Conservation (phyloP, 2,888 invertebrate genomes). For the Bursaphelenchus okinawaensis region DNA sequence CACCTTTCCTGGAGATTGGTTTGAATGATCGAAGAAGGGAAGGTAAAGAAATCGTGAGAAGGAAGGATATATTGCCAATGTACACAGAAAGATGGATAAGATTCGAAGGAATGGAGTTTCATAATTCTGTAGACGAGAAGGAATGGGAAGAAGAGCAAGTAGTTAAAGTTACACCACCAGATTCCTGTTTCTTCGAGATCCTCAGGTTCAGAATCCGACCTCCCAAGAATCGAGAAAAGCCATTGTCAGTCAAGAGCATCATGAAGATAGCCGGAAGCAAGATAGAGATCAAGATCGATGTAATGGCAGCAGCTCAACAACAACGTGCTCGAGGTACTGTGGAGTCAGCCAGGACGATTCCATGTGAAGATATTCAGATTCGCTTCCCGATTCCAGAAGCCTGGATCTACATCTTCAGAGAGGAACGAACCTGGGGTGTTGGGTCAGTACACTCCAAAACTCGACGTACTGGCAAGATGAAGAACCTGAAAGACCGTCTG, state of each 20-base stretch:
- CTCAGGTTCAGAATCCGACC: slow-evolving; percentile 72
- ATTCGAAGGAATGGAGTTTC: slow-evolving; percentile 86
- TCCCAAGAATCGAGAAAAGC: slow-evolving; percentile 90
- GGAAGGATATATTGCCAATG: slow-evolving; percentile 92
- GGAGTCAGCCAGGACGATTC: slow-evolving; percentile 81
- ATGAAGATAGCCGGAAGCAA: slow-evolving; percentile 58
- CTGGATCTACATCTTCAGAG: slow-evolving; percentile 97
- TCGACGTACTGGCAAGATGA: slow-evolving; percentile 64
- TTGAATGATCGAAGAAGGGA: slow-evolving; percentile 73
- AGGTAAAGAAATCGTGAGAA: slow-evolving; percentile 81
- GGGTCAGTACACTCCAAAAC: slow-evolving; percentile 88
- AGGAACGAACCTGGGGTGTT: slow-evolving; percentile 83
- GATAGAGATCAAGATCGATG: slow-evolving; percentile 87
- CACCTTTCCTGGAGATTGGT: slow-evolving; percentile 92
- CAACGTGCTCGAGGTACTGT: slow-evolving; percentile 72
- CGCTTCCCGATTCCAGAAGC: slow-evolving; percentile 91
- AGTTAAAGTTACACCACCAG: slow-evolving; percentile 56
- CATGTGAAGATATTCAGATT: slow-evolving; percentile 93
- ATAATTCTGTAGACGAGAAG: slow-evolving; percentile 78
- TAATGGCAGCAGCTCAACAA: slow-evolving; percentile 75
- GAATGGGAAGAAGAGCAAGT: slow-evolving; percentile 62
- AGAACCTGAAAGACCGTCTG: slow-evolving; percentile 58
- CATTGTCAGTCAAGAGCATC: slow-evolving; percentile 83
- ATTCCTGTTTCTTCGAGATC: slow-evolving; percentile 56
- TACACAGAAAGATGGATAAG: slow-evolving; percentile 99